Conservation (phyloP, 2,888 invertebrate species). For the Hermodice carunculata region DNA sequence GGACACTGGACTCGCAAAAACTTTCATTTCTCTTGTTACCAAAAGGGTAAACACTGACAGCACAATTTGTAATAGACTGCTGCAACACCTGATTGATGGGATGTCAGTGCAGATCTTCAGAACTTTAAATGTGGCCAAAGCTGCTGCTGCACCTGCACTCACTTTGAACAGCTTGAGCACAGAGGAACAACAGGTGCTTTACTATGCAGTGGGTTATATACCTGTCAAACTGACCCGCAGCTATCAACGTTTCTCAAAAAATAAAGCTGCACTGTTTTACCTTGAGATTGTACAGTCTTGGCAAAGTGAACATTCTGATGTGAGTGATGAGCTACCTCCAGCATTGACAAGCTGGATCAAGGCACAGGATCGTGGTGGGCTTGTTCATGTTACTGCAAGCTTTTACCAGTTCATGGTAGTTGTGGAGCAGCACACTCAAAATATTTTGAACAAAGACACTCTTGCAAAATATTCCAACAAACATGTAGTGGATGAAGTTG, state of each 20-base stretch:
- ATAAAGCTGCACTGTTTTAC: neutral
- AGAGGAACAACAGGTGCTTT: neutral
- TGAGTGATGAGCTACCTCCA: neutral
- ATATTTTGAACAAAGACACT: neutral
- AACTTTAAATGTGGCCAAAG: too few species aligned
- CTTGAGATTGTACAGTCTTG: neutral
- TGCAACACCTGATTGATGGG: too few species aligned
- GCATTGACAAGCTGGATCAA: neutral
- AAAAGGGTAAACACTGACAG: too few species aligned
- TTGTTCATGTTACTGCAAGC: neutral
- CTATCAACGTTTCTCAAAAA: neutral
- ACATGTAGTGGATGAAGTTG: neutral
- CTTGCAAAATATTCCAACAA: neutral
- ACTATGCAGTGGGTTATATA: conserved; percentile 2
- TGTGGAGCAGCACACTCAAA: neutral
- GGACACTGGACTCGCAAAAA: too few species aligned
- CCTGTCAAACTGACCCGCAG: neutral
- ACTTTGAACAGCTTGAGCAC: too few species aligned
- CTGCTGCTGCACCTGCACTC: too few species aligned
- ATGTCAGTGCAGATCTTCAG: too few species aligned
- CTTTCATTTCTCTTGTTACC: too few species aligned
- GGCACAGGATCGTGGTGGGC: neutral
- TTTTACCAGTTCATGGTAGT: neutral
- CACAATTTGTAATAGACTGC: too few species aligned
- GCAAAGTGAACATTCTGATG: neutral